Conservation (phyloP, 37 sponge, comb jelly and placozoan species). For the Halichondria panicea region DNA sequence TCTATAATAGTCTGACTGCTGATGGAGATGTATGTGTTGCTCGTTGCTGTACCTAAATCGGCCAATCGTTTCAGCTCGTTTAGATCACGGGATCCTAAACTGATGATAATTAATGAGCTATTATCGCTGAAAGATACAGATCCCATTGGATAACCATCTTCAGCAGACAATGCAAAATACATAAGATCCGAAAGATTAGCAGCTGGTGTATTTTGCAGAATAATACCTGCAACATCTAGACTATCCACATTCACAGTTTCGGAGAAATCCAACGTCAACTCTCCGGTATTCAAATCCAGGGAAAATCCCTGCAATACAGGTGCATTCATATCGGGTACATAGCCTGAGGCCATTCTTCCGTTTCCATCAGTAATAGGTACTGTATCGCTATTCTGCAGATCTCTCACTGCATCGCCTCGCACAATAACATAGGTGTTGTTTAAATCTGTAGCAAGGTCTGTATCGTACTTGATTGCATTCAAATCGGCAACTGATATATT, state of each 20-base stretch:
- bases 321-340: constrained; percentile 65
- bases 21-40: constrained; percentile 63
- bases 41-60: constrained; percentile 46
- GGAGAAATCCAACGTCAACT: constrained; percentile 63
- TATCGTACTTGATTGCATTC: constrained; percentile 63
- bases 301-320: constrained; percentile 59
- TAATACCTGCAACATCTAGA: constrained; percentile 66
- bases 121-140: constrained; percentile 45
- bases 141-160: constrained; percentile 32
- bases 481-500: constrained; percentile 40
- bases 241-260: constrained; percentile 77
- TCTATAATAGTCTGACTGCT: constrained; percentile 52
- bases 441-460: constrained; percentile 64
- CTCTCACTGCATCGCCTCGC: constrained; percentile 63
- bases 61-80: constrained; percentile 78
- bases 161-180: constrained; percentile 18
- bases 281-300: constrained; percentile 71
- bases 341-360: constrained; percentile 41
- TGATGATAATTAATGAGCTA: constrained; percentile 44
- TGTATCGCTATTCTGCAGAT: constrained; percentile 46
- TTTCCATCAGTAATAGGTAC: constrained; percentile 67
- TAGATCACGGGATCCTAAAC: constrained; percentile 60
- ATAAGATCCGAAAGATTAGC: constrained; percentile 6
- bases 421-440: constrained; percentile 74
- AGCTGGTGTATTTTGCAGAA: constrained; percentile 39